phyloP scores from a whole-genome alignment of 2,888 invertebrate genomes.

The Mythimna impura region DNA sequence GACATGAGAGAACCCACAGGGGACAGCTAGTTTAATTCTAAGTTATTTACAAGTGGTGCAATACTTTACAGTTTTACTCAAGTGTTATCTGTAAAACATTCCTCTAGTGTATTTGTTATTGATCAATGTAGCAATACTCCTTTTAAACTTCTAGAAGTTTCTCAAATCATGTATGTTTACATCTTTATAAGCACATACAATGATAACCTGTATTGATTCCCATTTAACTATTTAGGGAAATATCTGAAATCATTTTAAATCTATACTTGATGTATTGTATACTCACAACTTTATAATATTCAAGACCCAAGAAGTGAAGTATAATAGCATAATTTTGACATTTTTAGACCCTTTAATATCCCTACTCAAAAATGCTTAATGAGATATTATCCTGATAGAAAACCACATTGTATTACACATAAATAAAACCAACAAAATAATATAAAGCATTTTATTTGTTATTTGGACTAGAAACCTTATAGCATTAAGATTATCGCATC shows the following conservation, averaged over 20 bases:
- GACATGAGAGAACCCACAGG: no score
- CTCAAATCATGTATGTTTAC: neutral
- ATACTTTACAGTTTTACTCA: neutral
- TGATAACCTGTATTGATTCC: neutral
- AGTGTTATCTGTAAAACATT: slow-evolving; percentile 11
- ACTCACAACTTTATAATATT: neutral
- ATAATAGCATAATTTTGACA: neutral
- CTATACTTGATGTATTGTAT: slow-evolving; percentile 13
- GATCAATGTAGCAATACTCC: slow-evolving; percentile 34
- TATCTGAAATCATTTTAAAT: neutral
- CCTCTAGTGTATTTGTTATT: slow-evolving; percentile 13
- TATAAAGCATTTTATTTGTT: slow-evolving; percentile 87
- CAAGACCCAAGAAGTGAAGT: neutral
- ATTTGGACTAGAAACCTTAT: slow-evolving; percentile 86
- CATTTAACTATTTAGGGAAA: neutral
- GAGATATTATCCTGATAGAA: slow-evolving; percentile 15
- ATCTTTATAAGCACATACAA: neutral
- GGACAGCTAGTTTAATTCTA: no score
- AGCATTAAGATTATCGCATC: slow-evolving; percentile 77
- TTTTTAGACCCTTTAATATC: neutral
- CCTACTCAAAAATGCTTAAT: neutral
- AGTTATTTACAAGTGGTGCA: slow-evolving; percentile 1
- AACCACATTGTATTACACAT: slow-evolving; percentile 36
- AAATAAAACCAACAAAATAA: slow-evolving; percentile 66
- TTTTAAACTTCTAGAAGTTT: neutral